Base-by-base conservation (phyloP, 2,797 vertebrate species). In the Rhinophrynus dorsalis region DNA sequence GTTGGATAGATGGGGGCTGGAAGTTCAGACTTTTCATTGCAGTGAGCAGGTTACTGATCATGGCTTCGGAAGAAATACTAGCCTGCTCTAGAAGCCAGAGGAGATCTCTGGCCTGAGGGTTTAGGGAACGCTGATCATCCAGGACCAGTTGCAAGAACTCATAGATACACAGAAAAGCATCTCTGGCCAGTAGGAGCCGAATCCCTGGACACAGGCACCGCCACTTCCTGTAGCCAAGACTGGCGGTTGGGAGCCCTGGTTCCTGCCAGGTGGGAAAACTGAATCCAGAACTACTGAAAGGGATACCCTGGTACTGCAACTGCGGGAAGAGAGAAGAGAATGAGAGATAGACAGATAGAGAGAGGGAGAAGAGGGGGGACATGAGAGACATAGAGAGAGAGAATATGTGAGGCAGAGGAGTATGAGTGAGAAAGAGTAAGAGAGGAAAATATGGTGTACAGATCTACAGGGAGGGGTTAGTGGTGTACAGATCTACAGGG, bases 231-330 rank as follows among this genome's bases (percentile, higher is more conserved):
- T 79, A 86, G 9, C 70, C 61, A 13, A 82, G 8, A 0, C 51
- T 15, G 0, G 78, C 78, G 1, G 74, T 33, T 12, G 86, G 79
- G 23, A 87, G 68, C 3, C 78, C 80, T 2, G 73, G 55, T 3
- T 81, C 80, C 30, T 75, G 69, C 27, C 84, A 76, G 13, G 60
- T 74, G 0, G 67, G 76, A 1, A 66, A 74, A 1, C 54, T 72
- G 64, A 88, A 86, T 9, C 67, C 80, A 1, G 77, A 65, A 26
- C 79, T 69, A 1, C 79, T 85, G 54, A 87, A 86, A 3, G 84
- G 85, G 9, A 64, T 62, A 1, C 85, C 85, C 69, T 87, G 84
- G 59, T 64, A 11, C 33, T 75, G 71, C 50, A 84, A 75, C 86
- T 87, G 33, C 13, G 10, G 33, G 18, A 59, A 12, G 6, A 40